phyloP scores from a whole-genome alignment of 2,113 vertebrate species.

The Varanus komodoensis region DNA sequence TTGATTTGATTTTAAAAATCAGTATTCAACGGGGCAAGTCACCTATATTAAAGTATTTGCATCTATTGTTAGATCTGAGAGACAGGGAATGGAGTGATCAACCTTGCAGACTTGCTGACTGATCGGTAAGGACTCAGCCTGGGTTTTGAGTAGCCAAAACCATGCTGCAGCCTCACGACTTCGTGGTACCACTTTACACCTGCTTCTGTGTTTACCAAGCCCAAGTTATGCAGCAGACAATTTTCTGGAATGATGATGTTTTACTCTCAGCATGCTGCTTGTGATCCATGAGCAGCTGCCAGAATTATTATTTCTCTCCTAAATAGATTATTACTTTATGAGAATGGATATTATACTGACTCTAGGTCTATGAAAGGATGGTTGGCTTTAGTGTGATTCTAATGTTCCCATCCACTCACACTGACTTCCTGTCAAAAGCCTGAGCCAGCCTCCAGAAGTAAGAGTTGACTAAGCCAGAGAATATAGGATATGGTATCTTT shows the following conservation, averaged over 20 bases:
- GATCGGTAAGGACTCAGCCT: not conserved
- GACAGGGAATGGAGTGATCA: no score
- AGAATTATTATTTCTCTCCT: not conserved
- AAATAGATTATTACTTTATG: not conserved
- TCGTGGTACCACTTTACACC: no score
- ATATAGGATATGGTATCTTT: not conserved
- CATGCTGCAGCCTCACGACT: not conserved
- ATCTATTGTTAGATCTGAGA: not conserved
- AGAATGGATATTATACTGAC: not conserved
- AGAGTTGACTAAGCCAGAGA: not conserved
- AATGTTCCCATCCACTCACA: not conserved
- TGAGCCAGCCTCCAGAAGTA: not conserved
- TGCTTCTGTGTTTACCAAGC: not conserved
- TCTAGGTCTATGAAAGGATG: not conserved
- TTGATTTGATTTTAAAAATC: no score
- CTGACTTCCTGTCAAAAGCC: not conserved
- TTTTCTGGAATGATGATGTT: not conserved
- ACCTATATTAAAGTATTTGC: not conserved
- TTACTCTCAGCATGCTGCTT: not conserved
- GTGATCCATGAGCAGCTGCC: no score
- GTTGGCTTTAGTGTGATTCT: not conserved
- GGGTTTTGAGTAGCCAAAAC: not conserved
- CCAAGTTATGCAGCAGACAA: not conserved
- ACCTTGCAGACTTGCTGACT: not conserved
- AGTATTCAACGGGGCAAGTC: not conserved